A percentile compares a stretch with the other conserved stretches of the same genome.
Conservation (phyloP, 1,140 invertebrate species). For the Diploscapter pachys region DNA sequence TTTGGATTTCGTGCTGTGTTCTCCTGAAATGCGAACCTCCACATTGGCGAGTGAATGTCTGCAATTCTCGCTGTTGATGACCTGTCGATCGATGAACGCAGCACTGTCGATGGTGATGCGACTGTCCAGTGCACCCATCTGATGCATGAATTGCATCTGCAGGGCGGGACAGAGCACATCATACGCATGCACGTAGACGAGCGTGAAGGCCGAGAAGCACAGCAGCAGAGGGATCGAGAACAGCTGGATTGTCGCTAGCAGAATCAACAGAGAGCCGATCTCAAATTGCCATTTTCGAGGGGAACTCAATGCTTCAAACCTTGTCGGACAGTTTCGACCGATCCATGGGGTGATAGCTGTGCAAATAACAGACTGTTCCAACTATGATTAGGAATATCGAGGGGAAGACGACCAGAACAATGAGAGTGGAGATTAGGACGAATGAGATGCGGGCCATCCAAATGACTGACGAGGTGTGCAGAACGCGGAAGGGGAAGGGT, state of each 20-base stretch:
- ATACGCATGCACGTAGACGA: slow-evolving; percentile 7
- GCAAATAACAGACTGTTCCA: slow-evolving; percentile 11
- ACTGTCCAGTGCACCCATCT: too few species aligned
- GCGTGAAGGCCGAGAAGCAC: slow-evolving; percentile 7
- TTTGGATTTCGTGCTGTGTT: background rate
- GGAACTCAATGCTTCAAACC: background rate
- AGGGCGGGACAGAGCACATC: slow-evolving; percentile 9
- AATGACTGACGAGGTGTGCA: slow-evolving; percentile 11
- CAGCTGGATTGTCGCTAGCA: slow-evolving; percentile 11
- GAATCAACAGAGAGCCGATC: slow-evolving; percentile 11
- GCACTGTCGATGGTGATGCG: too few species aligned
- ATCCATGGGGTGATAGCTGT: slow-evolving; percentile 11
- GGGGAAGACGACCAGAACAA: slow-evolving; percentile 4
- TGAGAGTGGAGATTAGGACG: background rate
- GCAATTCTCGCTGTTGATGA: slow-evolving; percentile 14
- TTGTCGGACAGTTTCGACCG: slow-evolving; percentile 4
- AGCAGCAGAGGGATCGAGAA: slow-evolving; percentile 10
- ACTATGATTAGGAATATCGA: slow-evolving; percentile 5
- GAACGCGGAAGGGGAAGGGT: slow-evolving; percentile 2
- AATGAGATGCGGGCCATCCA: slow-evolving; percentile 5
- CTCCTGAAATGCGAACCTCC: background rate
- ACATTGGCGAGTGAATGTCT: background rate
- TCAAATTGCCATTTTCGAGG: background rate
- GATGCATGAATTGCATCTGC: background rate
- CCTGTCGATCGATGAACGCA: background rate